Base-by-base conservation (phyloP, 2,797 vertebrate species). In the Tiaroga cobitis region DNA sequence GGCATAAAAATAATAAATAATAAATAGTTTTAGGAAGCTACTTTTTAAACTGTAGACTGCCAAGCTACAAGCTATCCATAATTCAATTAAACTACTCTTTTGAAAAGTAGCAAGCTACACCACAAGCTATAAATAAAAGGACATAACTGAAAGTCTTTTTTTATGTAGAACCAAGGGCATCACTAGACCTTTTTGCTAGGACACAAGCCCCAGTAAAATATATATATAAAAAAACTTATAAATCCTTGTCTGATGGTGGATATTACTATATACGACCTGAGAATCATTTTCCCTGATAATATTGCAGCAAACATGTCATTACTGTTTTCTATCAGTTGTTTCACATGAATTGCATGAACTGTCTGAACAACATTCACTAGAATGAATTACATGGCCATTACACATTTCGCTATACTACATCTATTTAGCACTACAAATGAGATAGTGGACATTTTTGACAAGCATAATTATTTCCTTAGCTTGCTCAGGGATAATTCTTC, bases 171-270 rank as follows among this genome's bases (percentile, higher is more conserved):
- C 34, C 54, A 61, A 37, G 54, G 15, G 24, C 16, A 9, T 18
- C 37, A 37, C 75, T 37, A 37, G 11, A 24, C 74, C 5, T n/a
- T 76, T 76, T 76, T 56, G 39, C 32, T 61, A 8, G 37, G 75
- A 77, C 54, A 78, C 24, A 18, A 78, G 74, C 32, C 74, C 32
- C 74, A 56, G 54, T 61, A n/a, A 78, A 78, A 68, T 8, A 39
- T 43, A 11, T 43, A 43, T 11, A 43, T 11, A 39, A 18, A 6
- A 3, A n/a, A 15, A 11, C 54, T 1, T 21, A 24, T 9, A 59
- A 59, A 59, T 41, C 21, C 11, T 41, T 8, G 37, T 70, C 21
- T 70, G 46, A 51, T 0, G 1, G 19, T 8, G 19, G 32, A 76
- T 32, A 76, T 37, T 56, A 54, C 34, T 54, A 34, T 54, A 24